Percentiles rank a stretch among this genome's conserved stretches.
Conservation (phyloP, 35 echinoderm and acorn worm species). For the Heliocidaris erythrogramma region DNA sequence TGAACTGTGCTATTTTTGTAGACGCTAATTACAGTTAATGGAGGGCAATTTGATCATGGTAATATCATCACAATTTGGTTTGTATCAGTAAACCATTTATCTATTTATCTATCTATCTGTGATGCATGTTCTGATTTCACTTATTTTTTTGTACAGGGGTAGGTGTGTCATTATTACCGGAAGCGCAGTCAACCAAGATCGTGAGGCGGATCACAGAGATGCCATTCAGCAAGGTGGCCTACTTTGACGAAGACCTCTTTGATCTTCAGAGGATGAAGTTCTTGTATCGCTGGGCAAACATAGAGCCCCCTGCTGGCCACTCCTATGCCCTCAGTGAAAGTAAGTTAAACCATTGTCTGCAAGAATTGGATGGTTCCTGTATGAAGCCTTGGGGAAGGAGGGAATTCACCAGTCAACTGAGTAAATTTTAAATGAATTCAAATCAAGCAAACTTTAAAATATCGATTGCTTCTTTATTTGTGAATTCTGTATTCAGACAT, state of each 20-base stretch:
- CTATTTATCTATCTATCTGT: too few relatives aligned
- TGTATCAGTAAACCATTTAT: too few relatives aligned
- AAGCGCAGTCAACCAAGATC: slow-evolving; percentile 48
- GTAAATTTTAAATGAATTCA: too few relatives aligned
- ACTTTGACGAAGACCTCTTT: slow-evolving; percentile 73
- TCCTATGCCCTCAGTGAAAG: slow-evolving; percentile 27
- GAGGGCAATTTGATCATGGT: too few relatives aligned
- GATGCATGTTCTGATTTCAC: neutral
- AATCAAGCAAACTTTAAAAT: too few relatives aligned
- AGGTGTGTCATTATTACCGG: slow-evolving; percentile 51
- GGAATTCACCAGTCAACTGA: too few relatives aligned
- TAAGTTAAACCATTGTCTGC: neutral
- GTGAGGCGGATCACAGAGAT: slow-evolving; percentile 60
- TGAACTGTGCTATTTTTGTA: too few relatives aligned
- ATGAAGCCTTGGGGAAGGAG: neutral
- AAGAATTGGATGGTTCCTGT: neutral
- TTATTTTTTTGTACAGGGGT: slow-evolving; percentile 41
- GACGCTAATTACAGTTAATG: too few relatives aligned
- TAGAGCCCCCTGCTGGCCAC: slow-evolving; percentile 3
- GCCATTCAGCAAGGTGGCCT: slow-evolving; percentile 77
- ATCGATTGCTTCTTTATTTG: too few relatives aligned
- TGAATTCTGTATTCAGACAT: too few relatives aligned
- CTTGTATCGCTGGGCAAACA: slow-evolving; percentile 70
- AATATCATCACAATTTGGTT: too few relatives aligned
- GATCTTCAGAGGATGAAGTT: slow-evolving; percentile 69